Evolutionary conservation across 2,113 vertebrate genomes (phyloP), one percentile per base, ranked within the genome.

Genomic region (Aegotheles bennettii): DNA sequence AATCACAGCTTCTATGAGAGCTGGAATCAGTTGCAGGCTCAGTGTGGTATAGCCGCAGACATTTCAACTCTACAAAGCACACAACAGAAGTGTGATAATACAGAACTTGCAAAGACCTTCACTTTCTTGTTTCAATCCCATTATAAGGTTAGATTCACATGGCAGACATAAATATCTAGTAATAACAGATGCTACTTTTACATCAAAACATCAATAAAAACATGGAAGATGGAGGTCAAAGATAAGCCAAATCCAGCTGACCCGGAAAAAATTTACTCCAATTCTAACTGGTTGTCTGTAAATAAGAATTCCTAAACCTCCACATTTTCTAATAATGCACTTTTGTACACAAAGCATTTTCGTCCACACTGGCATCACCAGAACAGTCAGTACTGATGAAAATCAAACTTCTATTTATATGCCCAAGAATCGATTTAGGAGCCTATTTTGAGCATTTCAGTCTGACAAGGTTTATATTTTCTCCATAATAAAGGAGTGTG

Each of bases 391-490:
- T 76, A 85, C 29, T 65, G 67, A 84, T 91, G 78, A 93, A 91
- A 92, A 95, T 84, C 24, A 86, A 94, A 76, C 57, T 79, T 92
- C 89, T 94, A 91, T 95, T 95, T 95, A 92, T 90, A 87, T 42
- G 47, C 40, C 65, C 71, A 93, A 84, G 38, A 81, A 87, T 91
- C 0, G 16, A 87, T 68, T 95, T 82, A 83, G 26, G 45, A 85
- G 20, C 50, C 74, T 96, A 90, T 91, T 91, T 95, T 96, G 89
- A 91, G 81, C 70, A 89, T 36, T 48, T 89, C 61, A 45, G 40
- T 79, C 91, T 87, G 89, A 92, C 89, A 81, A 87, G 45, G 33
- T 87, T 92, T 91, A 81, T 8, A 63, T 93, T 94, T 94, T 68
- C 65, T 87, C 43, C 25, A 29, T 43, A 76, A 73, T 53, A 75